These are phyloP conservation scores for Psophia crepitans DNA, from an alignment of 2,113 vertebrate species.

Conservation along the genomic window DNA sequence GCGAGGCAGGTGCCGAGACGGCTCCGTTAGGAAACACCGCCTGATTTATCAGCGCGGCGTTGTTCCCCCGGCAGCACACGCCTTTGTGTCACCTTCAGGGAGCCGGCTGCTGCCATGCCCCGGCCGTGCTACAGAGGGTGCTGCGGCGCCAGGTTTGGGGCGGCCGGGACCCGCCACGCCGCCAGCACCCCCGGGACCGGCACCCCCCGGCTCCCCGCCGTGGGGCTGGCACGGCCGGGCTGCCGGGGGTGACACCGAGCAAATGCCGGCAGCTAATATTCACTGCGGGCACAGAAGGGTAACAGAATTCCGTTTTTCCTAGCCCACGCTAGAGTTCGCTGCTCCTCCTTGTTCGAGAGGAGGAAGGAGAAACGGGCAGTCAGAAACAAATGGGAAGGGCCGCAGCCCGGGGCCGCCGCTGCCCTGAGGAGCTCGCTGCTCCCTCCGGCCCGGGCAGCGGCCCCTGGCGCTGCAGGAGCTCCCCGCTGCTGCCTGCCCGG, in stretches of 20 bases:
- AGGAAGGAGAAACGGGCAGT: neutral
- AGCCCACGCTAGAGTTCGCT: neutral
- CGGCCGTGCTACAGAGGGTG: neutral
- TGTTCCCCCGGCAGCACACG: neutral
- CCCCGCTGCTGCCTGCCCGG: neutral
- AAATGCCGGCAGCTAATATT: neutral
- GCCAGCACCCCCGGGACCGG: neutral
- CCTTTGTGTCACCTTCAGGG: neutral
- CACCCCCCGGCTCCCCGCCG: neutral
- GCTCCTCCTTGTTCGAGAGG: neutral
- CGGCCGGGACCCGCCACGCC: neutral
- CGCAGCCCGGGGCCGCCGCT: neutral
- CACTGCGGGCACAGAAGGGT: rapidly evolving
- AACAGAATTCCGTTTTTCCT: neutral
- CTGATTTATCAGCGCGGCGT: neutral
- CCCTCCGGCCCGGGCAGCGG: neutral
- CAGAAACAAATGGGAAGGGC: neutral
- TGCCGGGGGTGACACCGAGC: too few relatives aligned
- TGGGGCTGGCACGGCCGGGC: rapidly evolving
- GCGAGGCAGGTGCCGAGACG: neutral
- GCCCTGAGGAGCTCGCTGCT: neutral
- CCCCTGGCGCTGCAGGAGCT: neutral
- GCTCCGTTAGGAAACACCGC: neutral
- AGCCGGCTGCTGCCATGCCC: neutral
- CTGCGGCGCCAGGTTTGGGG: neutral